Conservation (phyloP, 2,888 invertebrate species). For the Drosophila parthenogenetica region DNA sequence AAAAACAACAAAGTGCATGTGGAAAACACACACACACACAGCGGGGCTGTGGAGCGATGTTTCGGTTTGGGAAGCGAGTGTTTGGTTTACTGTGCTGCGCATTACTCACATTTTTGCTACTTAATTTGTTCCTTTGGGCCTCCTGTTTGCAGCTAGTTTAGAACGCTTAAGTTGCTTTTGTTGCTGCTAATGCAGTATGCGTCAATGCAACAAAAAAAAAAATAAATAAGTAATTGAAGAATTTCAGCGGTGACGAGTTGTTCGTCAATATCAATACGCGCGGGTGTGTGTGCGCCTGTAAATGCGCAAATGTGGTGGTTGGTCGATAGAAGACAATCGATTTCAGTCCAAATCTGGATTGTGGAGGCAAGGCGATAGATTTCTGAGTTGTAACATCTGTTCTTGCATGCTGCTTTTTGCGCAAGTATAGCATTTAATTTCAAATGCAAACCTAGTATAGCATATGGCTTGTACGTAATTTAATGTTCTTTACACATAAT, state of each 20-base stretch:
- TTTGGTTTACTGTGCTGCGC: conserved; percentile 37
- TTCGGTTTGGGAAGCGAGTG: conserved; percentile 3
- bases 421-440: too few relatives aligned
- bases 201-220: conserved; percentile 45
- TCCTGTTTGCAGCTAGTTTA: conserved; percentile 1
- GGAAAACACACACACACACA: conserved; percentile 24
- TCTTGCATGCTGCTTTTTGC: neutral
- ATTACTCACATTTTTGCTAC: conserved; percentile 55
- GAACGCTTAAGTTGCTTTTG: conserved; percentile 1
- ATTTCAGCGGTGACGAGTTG: conserved; percentile 46
- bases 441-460: too few relatives aligned
- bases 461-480: too few relatives aligned
- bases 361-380: neutral
- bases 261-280: conserved; percentile 21
- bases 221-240: conserved; percentile 45
- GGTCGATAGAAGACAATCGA: neutral
- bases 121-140: conserved; percentile 21
- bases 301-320: conserved; percentile 22
- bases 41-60: neutral
- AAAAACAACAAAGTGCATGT: conserved; percentile 65
- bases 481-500: too few relatives aligned
- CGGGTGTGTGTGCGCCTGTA: conserved; percentile 11
- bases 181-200: conserved; percentile 9
- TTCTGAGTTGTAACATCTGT: neutral
- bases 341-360: neutral